Percentiles rank a stretch among this genome's conserved stretches.
Evolutionary conservation across 1,140 invertebrate species (phyloP).

Genomic region (Paraescarpia echinospica): DNA sequence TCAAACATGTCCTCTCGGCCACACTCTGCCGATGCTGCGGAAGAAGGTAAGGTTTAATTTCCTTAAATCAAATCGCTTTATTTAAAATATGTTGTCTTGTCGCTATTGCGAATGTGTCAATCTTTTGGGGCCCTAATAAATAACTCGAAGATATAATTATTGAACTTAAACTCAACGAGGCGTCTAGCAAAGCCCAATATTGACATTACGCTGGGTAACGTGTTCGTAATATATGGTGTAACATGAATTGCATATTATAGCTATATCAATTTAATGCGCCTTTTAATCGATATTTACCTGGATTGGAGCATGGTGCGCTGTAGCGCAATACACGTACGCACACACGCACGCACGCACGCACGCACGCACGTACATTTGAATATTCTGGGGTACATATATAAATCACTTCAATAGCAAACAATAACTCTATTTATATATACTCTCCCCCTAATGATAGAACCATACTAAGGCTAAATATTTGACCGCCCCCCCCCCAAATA

Average conservation of each 20-base stretch:
- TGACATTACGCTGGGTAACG: not conserved
- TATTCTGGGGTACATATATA: no score
- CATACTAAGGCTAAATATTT: no score
- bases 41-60: conserved; percentile 20
- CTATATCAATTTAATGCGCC: not conserved
- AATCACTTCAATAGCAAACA: no score
- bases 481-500: no score
- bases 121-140: no score
- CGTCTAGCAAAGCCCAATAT: no score
- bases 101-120: not conserved
- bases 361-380: no score
- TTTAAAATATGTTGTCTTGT: not conserved
- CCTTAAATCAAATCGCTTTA: not conserved
- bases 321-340: no score
- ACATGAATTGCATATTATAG: not conserved
- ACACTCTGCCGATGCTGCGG: conserved; percentile 24
- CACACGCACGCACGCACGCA: no score
- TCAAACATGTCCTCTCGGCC: conserved; percentile 21
- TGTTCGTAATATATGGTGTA: not conserved
- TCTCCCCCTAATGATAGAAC: no score
- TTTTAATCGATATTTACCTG: not conserved
- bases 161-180: not conserved
- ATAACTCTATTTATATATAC: no score
- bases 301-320: not conserved
- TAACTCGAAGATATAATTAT: not conserved